A percentile compares a stretch with the other conserved stretches of the same genome.
phyloP scores from a whole-genome alignment of 2,113 vertebrate species.

The Zapornia atra region DNA sequence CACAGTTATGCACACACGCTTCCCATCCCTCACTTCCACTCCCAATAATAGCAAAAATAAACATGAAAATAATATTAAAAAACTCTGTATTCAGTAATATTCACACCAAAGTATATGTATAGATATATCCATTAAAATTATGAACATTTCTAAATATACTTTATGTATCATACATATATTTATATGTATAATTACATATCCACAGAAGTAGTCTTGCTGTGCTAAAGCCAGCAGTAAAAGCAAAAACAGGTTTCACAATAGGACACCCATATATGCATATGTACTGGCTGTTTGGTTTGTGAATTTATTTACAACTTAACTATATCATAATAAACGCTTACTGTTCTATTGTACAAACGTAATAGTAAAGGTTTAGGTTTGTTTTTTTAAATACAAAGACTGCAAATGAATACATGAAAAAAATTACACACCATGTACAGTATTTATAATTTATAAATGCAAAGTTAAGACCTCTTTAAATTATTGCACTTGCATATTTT shows the following conservation, averaged over 20 bases:
- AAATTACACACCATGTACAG: conserved; percentile 85
- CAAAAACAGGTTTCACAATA: conserved; percentile 58
- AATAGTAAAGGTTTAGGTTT: conserved; percentile 70
- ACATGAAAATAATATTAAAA: conserved; percentile 73
- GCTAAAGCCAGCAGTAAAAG: conserved; percentile 70
- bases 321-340: conserved; percentile 71
- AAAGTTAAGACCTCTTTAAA: conserved; percentile 83
- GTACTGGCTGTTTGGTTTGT: conserved; percentile 60
- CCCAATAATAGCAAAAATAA: conserved; percentile 66
- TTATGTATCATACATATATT: conserved; percentile 84
- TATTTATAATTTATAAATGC: conserved; percentile 87
- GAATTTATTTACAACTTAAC: conserved; percentile 79
- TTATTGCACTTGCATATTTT: conserved; percentile 83
- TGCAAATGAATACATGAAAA: conserved; percentile 82
- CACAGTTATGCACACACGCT: neutral
- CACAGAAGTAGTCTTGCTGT: conserved; percentile 72
- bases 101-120: conserved; percentile 77
- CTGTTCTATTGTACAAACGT: conserved; percentile 77
- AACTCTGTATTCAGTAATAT: conserved; percentile 83
- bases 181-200: conserved; percentile 83
- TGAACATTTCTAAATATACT: conserved; percentile 82
- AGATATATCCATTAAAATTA: conserved; percentile 78
- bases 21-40: neutral
- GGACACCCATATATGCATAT: conserved; percentile 70
- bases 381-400: conserved; percentile 82